Evolutionary conservation across 2,888 invertebrate species (phyloP), one percentile per base, ranked within the genome.

Genomic region (Leuctra nigra): DNA sequence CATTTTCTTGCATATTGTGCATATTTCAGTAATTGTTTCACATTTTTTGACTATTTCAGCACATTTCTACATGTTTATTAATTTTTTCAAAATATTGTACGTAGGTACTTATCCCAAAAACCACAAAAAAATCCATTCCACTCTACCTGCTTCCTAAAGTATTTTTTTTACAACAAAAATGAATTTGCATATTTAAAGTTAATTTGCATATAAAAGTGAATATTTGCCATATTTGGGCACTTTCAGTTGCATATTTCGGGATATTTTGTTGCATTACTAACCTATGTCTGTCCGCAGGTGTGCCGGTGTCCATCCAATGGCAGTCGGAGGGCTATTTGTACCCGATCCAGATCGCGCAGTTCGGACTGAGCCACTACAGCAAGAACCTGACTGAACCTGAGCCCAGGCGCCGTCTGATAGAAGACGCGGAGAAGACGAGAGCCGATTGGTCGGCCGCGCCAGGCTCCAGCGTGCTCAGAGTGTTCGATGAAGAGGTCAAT

Each of bases 331-430:
- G 98, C 0, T 97, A 98, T 72, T 94, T 87, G 72, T 99, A 99
- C 74, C 96, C 98, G 0, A 98, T 96, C 1, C 98, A 99, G 75
- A 96, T 99, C 63, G 96, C 98, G 4, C 99, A 99, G 72, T 99
- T 93, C 71, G 99, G 94, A 0, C 74, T 99, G 56, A 92, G 96
- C 9, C 99, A 99, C 74, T 99, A 94, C 72, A 95, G 94, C 72
- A 96, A 97, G 72, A 90, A 92, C 72, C 73, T 96, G 13, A 89
- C 88, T 0, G 93, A 93, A 66, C 84, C 87, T 0, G 85, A 88
- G 63, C 91, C 93, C 0, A 78, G 85, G 48, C 75, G 82, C 60
- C 82, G 81, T 64, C 70, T 81, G 1, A 71, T 93, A 7, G 93
- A 92, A 65, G 88, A 93, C 68, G 86, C 84, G 0, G 85, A 88